Conservation (phyloP, 2,888 invertebrate genomes). For the Actias luna region DNA sequence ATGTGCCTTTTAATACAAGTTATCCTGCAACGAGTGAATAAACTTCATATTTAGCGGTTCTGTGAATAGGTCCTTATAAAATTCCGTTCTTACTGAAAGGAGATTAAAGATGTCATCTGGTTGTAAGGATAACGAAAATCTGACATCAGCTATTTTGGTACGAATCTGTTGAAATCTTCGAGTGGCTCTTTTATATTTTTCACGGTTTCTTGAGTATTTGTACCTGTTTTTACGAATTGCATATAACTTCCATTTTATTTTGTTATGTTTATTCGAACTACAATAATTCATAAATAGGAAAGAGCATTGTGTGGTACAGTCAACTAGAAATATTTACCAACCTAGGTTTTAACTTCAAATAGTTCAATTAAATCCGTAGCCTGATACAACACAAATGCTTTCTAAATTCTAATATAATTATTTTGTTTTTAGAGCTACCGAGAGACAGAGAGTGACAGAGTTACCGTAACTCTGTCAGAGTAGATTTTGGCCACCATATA, state of each 20-base stretch:
- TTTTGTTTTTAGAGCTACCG: no score
- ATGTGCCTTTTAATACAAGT: not conserved
- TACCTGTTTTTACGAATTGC: not conserved
- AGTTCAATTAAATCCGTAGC: not conserved
- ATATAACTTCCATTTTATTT: not conserved
- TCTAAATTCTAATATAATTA: no score
- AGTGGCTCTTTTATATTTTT: not conserved
- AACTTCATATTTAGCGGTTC: not conserved
- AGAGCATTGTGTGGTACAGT: no score
- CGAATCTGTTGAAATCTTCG: slow-evolving; percentile 10
- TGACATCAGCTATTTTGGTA: not conserved
- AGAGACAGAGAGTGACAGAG: no score
- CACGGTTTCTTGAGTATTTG: not conserved
- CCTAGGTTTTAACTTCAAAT: no score
- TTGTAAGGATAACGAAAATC: not conserved
- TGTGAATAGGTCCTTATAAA: slow-evolving; percentile 1
- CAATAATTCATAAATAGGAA: not conserved
- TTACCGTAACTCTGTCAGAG: no score
- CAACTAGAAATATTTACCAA: no score
- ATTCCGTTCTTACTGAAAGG: not conserved
- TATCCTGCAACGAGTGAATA: not conserved
- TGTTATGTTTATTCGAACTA: not conserved
- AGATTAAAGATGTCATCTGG: slow-evolving; percentile 10
- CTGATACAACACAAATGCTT: no score
- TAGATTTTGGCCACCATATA: no score